Percentiles rank a stretch among this genome's conserved stretches.
Conservation (phyloP, 2,888 invertebrate species). For the Scaptomyza caliginosa region DNA sequence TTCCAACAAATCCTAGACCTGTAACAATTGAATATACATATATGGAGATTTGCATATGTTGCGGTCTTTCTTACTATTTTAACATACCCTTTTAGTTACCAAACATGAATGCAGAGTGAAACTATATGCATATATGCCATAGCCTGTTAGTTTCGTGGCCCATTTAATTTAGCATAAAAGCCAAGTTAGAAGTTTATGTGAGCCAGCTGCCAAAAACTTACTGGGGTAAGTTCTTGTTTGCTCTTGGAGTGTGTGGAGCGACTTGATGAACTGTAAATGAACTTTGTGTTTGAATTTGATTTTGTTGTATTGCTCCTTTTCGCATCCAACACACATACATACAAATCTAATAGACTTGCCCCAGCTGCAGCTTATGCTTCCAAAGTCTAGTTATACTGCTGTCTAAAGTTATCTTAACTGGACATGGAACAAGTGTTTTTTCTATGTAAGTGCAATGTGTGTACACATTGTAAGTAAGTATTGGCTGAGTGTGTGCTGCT, state of each 20-base stretch:
- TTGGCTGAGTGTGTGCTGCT: conserved; percentile 17
- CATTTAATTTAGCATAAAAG: conserved; percentile 78
- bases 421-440: conserved; percentile 42
- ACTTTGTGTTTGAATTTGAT: conserved; percentile 77
- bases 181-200: conserved; percentile 55
- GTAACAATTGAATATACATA: neutral
- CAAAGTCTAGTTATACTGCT: conserved; percentile 4
- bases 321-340: conserved; percentile 36
- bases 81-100: neutral
- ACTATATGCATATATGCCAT: neutral
- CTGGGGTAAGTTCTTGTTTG: conserved; percentile 35
- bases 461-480: neutral
- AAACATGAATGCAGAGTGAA: conserved; percentile 7
- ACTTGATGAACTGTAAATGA: conserved; percentile 80
- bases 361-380: conserved; percentile 7
- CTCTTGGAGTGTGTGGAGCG: conserved; percentile 12
- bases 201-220: conserved; percentile 35
- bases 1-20: neutral
- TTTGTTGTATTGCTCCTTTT: conserved; percentile 69
- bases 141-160: conserved; percentile 22
- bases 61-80: neutral
- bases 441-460: conserved; percentile 35
- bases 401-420: conserved; percentile 12
- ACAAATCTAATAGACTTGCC: conserved; percentile 40
- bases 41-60: neutral